A percentile compares a stretch with the other conserved stretches of the same genome.
Conservation (phyloP, 2,888 invertebrate species). For the Reticulitermes lucifugus region DNA sequence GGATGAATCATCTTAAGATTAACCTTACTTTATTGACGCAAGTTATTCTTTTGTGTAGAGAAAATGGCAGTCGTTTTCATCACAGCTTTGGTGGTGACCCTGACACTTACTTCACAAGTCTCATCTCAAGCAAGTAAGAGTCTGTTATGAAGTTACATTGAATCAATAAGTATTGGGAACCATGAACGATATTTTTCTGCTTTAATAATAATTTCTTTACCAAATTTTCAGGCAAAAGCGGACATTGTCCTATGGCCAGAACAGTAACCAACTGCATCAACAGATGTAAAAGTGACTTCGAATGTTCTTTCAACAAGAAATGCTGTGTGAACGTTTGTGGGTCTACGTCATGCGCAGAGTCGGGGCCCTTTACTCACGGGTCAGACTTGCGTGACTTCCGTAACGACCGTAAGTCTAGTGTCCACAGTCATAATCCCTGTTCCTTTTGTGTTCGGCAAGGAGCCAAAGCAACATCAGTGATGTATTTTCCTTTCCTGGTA, state of each 20-base stretch:
- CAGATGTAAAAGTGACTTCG: conserved; percentile 1
- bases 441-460: too few species aligned
- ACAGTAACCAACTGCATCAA: conserved; percentile 3
- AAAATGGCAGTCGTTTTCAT: not conserved
- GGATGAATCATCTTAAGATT: too few species aligned
- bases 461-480: too few species aligned
- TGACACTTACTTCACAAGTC: not conserved
- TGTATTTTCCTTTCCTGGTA: too few species aligned
- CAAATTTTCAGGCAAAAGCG: conserved; percentile 9
- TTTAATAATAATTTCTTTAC: not conserved
- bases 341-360: not conserved
- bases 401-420: not conserved
- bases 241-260: not conserved
- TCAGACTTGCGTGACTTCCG: not conserved
- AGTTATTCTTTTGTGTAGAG: too few species aligned
- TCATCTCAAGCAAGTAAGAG: not conserved
- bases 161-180: not conserved
- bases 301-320: conserved; percentile 5
- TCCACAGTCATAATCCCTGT: too few species aligned
- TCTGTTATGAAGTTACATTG: not conserved
- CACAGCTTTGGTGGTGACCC: not conserved
- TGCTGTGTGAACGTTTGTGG: conserved; percentile 21
- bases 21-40: too few species aligned
- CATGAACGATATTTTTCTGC: not conserved
- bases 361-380: not conserved